Evolutionary conservation across 2,797 vertebrate genomes (phyloP).

Genomic region (Clarias pachynema): DNA sequence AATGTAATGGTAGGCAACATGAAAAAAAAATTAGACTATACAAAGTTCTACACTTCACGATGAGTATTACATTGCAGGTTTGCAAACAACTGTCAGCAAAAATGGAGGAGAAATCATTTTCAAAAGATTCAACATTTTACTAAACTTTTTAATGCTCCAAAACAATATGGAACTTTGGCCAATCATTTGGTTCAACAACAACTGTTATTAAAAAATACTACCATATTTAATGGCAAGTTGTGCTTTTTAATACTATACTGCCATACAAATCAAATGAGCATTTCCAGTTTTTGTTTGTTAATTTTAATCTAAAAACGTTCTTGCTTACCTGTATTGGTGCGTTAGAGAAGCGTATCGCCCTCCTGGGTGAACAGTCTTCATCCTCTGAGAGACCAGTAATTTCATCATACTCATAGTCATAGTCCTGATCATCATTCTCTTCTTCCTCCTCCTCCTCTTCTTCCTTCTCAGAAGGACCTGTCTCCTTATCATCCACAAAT

Average conservation of each 20-base stretch:
- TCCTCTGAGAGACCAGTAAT: slow-evolving; percentile 87
- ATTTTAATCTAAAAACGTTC: slow-evolving; percentile 1
- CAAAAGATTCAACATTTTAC: background rate
- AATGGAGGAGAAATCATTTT: background rate
- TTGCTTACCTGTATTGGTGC: slow-evolving; percentile 84
- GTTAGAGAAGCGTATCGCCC: slow-evolving; percentile 87
- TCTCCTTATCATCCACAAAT: slow-evolving; percentile 86
- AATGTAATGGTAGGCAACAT: background rate
- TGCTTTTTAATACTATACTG: background rate
- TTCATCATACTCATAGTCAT: slow-evolving; percentile 71
- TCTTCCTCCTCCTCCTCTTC: slow-evolving; percentile 66
- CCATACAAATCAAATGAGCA: background rate
- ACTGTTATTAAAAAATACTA: too few relatives aligned
- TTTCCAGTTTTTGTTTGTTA: background rate
- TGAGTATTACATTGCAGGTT: background rate
- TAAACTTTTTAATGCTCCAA: background rate
- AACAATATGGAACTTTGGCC: background rate
- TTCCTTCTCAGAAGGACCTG: slow-evolving; percentile 72
- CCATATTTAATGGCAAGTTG: too few relatives aligned
- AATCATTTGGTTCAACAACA: background rate
- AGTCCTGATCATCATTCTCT: slow-evolving; percentile 69
- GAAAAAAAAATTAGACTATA: background rate
- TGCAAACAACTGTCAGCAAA: background rate
- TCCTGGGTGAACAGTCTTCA: slow-evolving; percentile 76
- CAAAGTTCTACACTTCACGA: too few relatives aligned